Evolutionary conservation across 2,888 invertebrate genomes (phyloP), one percentile per base, ranked within the genome.

Genomic region (Plagodis dolabraria): DNA sequence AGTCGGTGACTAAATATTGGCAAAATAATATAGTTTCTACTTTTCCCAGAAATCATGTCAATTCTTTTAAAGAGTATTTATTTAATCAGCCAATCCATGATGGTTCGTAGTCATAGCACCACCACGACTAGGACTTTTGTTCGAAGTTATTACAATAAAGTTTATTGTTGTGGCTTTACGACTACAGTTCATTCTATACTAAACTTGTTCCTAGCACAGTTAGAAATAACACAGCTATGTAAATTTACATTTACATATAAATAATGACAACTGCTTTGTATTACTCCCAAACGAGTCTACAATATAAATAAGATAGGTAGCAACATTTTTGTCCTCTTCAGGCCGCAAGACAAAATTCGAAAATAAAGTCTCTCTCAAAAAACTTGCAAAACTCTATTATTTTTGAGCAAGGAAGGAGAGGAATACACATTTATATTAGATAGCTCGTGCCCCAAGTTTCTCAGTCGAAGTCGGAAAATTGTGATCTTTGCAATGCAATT

Each of bases 401-500:
- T 63, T 62, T 56, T 51, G 56, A 56, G 49, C 54, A 56, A 55
- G 57, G 44, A 62, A 52, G 49, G 46, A 55, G 40, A 62, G 56
- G 53, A 60, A 60, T 61, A 59, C 62, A 62, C 65, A 59, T 57
- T 58, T 64, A 65, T 69, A 66, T 62, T 61, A 69, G 71, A 72
- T 71, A 70, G 70, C 70, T 67, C 67, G 64, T 63, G 45, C 67
- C 63, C 69, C 64, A 72, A 77, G 72, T 80, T 81, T 75, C 74
- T 74, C 70, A 43, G 67, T 69, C 69, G 66, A 75, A 76, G 77
- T 71, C 68, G 77, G 83, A 80, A 87, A 86, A 85, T 85, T 86
- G 84, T 87, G 86, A 90, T 89, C 86, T 87, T 89, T 85, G 86
- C 84, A 84, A 86, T 86, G 87, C 85, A 85, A 89, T 89, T 85